Conservation (phyloP, 2,113 vertebrate genomes). For the Lucifuga dentata region DNA sequence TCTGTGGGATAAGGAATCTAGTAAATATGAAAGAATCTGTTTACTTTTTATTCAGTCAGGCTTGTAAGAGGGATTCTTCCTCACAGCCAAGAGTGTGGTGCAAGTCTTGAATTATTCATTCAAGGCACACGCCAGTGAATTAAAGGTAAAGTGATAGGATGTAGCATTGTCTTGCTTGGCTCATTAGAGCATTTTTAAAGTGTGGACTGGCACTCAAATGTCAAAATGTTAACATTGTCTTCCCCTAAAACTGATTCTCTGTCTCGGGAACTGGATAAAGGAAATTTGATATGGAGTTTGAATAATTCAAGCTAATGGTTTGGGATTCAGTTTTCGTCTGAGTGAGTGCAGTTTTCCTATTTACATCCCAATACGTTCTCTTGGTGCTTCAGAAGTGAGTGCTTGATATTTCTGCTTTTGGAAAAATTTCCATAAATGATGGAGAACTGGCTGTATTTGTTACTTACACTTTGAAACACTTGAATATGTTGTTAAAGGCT, state of each 20-base stretch:
- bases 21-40: conserved; percentile 11
- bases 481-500: too few species aligned
- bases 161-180: conserved; percentile 40
- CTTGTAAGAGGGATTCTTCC: conserved; percentile 9
- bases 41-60: conserved; percentile 8
- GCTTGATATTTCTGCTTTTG: not conserved
- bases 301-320: conserved; percentile 65
- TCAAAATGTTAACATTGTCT: conserved; percentile 68
- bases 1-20: not conserved
- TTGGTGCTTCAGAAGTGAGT: not conserved
- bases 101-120: conserved; percentile 77
- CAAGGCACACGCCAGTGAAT: conserved; percentile 61
- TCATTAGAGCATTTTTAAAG: conserved; percentile 80
- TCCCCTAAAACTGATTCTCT: conserved; percentile 45
- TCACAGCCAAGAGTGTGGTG: conserved; percentile 51
- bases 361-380: conserved; percentile 11
- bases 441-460: too few species aligned
- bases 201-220: conserved; percentile 63
- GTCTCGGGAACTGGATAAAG: conserved; percentile 39
- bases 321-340: conserved; percentile 40
- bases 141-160: conserved; percentile 81
- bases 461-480: too few species aligned
- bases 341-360: conserved; percentile 24
- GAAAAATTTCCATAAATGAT: too few species aligned
- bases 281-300: conserved; percentile 52